phyloP scores from a whole-genome alignment of 2,797 vertebrate genomes.

The Enteromius viviparus region DNA sequence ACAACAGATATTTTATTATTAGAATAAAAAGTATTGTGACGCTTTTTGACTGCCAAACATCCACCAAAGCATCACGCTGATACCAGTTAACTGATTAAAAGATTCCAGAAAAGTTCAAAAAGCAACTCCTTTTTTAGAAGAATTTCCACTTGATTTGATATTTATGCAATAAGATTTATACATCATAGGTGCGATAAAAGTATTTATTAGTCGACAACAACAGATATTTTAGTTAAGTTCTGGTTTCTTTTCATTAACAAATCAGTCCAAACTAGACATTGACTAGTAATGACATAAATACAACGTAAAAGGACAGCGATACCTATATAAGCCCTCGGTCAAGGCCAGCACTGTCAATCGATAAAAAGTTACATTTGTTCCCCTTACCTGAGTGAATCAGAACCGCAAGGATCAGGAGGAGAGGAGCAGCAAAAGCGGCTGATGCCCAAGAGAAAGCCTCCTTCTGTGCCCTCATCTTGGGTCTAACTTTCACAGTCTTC shows the following conservation, averaged over 20 bases:
- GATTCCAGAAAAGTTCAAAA: not conserved
- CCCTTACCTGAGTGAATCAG: conserved; percentile 83
- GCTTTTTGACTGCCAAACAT: not conserved
- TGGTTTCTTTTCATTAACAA: not conserved
- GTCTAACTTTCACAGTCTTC: conserved; percentile 80
- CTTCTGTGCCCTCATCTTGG: conserved; percentile 90
- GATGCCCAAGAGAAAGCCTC: conserved; percentile 71
- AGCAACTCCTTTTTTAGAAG: not conserved
- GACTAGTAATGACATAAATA: not conserved
- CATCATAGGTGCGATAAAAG: not conserved
- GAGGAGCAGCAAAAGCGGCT: conserved; percentile 70
- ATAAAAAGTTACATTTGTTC: conserved; percentile 14
- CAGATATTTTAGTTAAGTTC: not conserved
- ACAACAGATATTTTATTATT: not conserved
- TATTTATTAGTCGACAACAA: not conserved
- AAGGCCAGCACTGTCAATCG: not conserved
- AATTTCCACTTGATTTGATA: not conserved
- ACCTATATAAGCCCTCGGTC: not conserved
- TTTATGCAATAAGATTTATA: not conserved
- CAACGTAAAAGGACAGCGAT: not conserved
- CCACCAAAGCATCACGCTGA: not conserved
- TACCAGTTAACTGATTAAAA: not conserved
- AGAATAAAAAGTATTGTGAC: not conserved
- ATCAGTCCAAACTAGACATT: not conserved
- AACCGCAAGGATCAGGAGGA: conserved; percentile 75